Base-by-base conservation (phyloP, 2,797 vertebrate species). In the Oreochromis mossambicus region DNA sequence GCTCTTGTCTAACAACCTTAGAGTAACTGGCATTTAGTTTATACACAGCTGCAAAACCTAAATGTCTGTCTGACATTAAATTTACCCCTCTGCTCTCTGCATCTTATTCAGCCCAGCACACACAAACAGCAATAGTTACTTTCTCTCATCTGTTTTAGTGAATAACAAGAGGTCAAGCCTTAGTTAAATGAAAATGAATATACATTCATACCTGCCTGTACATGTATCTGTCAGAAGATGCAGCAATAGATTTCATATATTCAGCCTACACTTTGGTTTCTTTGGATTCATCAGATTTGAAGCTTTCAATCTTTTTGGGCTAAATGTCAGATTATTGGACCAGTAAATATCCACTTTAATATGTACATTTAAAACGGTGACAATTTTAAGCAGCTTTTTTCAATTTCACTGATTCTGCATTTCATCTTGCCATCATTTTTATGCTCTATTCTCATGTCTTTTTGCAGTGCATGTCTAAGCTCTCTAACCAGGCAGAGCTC, bases 391-490 rank as follows among this genome's bases (percentile, higher is more conserved):
- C 17, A 75, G 46, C 32, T 50, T 13, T 32, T 32, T 50, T 19
- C 43, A 73, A 24, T 51, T 17, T 15, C 12, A 8, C 4, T 78
- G 13, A 36, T 78, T 83, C 34, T 78, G 7, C 55, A 70, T 43
- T 38, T 15, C 36, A 34, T 66, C 38, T 85, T 38, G 84, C 29
- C 78, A 82, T 79, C 1, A 63, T 77, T 77, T 55, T 85, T 10
- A 88, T 80, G 54, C 8, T 85, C 54, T 82, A 75, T 63, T 70
- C 66, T 34, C 15, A 9, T 88, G n/a, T 87, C 66, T 88, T 52
- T 83, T 82, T 75, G 55, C 90, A 94, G 93, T 5, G 4, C 58
- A 91, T 7, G 7, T 70, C 70, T 83, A 81, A 75, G 82, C n/a
- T 41, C 24, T 66, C 50, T 41, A 50, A 82, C 32, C 61, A 68